A percentile compares a stretch with the other conserved stretches of the same genome.
Conservation (phyloP, 2,797 vertebrate species). For the Phoebastria nigripes region DNA sequence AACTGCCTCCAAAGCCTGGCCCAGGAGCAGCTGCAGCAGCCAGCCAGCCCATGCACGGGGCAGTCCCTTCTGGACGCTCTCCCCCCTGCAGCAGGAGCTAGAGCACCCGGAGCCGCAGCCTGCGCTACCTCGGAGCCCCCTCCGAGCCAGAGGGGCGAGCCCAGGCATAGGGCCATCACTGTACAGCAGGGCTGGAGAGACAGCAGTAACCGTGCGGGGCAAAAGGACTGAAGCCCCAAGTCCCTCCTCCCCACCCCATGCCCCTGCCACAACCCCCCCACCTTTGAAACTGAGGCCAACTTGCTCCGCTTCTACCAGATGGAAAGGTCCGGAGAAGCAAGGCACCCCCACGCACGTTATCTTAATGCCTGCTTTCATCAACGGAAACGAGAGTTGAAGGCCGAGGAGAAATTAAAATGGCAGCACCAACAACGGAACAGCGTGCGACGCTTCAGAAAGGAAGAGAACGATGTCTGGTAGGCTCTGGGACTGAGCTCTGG, state of each 20-base stretch:
- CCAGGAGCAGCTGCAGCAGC: background rate
- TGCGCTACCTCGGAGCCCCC: background rate
- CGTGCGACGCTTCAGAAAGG: background rate
- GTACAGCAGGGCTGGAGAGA: background rate
- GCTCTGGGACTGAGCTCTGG: background rate
- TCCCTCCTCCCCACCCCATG: background rate
- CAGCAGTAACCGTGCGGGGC: background rate
- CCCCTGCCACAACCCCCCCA: background rate
- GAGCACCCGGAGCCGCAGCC: accelerated
- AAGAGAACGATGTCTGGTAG: background rate
- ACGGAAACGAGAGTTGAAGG: background rate
- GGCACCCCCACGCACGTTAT: background rate
- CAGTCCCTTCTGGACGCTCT: accelerated
- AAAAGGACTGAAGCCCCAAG: accelerated
- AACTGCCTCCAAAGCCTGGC: background rate
- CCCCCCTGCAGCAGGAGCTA: accelerated
- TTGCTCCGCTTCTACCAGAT: background rate
- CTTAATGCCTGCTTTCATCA: background rate
- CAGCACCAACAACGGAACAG: constrained; percentile 19
- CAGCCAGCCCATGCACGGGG: accelerated
- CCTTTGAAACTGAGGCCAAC: background rate
- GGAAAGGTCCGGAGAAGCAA: background rate
- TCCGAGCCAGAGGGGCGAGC: accelerated
- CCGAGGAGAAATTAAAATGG: background rate
- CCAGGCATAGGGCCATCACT: background rate